Percentiles rank a stretch among this genome's conserved stretches.
Conservation (phyloP, 2,888 invertebrate genomes). For the Drosophila affinis region DNA sequence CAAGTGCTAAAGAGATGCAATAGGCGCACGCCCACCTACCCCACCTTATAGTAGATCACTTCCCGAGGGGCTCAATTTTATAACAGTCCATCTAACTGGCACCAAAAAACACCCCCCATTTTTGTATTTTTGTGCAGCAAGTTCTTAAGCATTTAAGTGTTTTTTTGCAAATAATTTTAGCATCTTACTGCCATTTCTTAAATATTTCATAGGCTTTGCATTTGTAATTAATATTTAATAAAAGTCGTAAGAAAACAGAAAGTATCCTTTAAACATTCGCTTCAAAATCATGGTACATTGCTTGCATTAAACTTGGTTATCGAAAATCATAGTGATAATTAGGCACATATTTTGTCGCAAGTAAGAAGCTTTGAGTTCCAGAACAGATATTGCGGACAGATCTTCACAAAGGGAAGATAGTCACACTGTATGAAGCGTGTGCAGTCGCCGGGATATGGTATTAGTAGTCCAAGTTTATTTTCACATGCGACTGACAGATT, state of each 20-base stretch:
- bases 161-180: slow-evolving; percentile 53
- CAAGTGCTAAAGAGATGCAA: slow-evolving; percentile 84
- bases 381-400: slow-evolving; percentile 48
- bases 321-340: background rate
- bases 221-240: slow-evolving; percentile 75
- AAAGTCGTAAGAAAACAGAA: slow-evolving; percentile 28
- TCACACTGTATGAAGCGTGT: slow-evolving; percentile 57
- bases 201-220: slow-evolving; percentile 47
- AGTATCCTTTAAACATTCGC: background rate
- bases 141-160: slow-evolving; percentile 55
- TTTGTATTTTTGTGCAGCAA: slow-evolving; percentile 41
- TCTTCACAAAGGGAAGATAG: slow-evolving; percentile 59
- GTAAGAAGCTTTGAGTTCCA: slow-evolving; percentile 61
- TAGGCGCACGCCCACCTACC: slow-evolving; percentile 4
- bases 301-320: no score
- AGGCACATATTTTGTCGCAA: slow-evolving; percentile 61
- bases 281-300: no score
- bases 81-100: slow-evolving; percentile 44
- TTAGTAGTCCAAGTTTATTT: slow-evolving; percentile 11
- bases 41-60: slow-evolving; percentile 33
- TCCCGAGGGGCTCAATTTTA: slow-evolving; percentile 60
- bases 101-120: slow-evolving; percentile 13
- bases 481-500: slow-evolving; percentile 12
- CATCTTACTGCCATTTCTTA: slow-evolving; percentile 55
- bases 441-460: slow-evolving; percentile 57